These are phyloP conservation scores for Virgularia gustaviana DNA, from an alignment of 92 coral and sea anemone genomes.

Conservation along the genomic window DNA sequence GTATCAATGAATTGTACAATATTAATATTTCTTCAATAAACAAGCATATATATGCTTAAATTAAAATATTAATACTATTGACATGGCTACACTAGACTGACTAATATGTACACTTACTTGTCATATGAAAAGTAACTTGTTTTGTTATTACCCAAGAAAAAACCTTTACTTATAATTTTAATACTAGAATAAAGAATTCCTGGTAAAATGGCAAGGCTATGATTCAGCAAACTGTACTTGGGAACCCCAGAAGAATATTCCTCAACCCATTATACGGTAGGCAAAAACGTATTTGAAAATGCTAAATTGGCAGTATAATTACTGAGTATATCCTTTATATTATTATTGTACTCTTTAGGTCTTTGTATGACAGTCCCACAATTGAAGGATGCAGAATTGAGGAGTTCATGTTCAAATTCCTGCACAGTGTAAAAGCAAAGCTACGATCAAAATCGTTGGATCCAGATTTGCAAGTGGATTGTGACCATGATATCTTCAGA, in stretches of 20 bases:
- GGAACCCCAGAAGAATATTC: slow-evolving; percentile 2
- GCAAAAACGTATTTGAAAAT: background rate
- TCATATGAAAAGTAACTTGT: too few species aligned
- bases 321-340: background rate
- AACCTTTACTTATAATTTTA: too few species aligned
- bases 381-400: slow-evolving; percentile 21
- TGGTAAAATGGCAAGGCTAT: slow-evolving; percentile 21
- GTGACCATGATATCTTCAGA: slow-evolving; percentile 32
- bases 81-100: slow-evolving; percentile 9
- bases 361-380: slow-evolving; percentile 25
- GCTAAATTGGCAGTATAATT: background rate
- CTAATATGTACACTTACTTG: too few species aligned
- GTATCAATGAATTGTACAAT: too few species aligned
- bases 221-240: slow-evolving; percentile 3
- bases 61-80: too few species aligned
- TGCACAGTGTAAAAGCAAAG: slow-evolving; percentile 25
- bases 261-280: slow-evolving; percentile 15
- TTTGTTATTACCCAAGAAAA: too few species aligned
- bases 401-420: slow-evolving; percentile 13
- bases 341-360: slow-evolving; percentile 9
- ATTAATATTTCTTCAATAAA: background rate
- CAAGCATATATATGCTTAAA: too few species aligned
- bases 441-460: slow-evolving; percentile 20
- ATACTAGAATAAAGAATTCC: slow-evolving; percentile 24
- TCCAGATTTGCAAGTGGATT: slow-evolving; percentile 12